Percentiles rank a stretch among this genome's conserved stretches.
Evolutionary conservation across 2,797 vertebrate genomes (phyloP).

Genomic region (Nasua narica): DNA sequence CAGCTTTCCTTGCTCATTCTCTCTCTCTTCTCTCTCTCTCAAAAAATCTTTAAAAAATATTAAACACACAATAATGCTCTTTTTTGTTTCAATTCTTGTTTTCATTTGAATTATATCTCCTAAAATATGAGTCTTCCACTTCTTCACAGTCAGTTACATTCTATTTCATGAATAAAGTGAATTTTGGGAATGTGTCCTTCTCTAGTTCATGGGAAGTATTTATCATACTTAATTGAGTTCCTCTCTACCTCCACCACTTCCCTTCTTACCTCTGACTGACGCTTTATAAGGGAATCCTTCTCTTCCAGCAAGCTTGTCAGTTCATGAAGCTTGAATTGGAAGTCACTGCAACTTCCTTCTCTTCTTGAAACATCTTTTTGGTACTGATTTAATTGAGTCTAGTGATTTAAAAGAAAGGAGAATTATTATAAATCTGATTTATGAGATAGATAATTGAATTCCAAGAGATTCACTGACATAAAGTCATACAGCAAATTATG

Average conservation of each 20-base stretch:
- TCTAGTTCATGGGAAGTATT: background rate
- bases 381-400: conserved; percentile 88
- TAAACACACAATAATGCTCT: background rate
- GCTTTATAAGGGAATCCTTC: conserved; percentile 89
- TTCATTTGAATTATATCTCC: conserved; percentile 35
- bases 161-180: conserved; percentile 15
- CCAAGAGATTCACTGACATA: background rate
- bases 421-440: conserved; percentile 20
- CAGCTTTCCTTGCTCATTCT: too few relatives aligned
- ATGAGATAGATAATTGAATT: conserved; percentile 17
- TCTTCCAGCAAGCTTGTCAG: conserved; percentile 89
- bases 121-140: background rate
- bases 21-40: too few relatives aligned
- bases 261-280: conserved; percentile 90
- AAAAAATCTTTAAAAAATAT: conserved; percentile 6
- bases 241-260: background rate
- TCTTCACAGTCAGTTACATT: background rate
- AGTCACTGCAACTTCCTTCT: conserved; percentile 85
- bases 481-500: background rate
- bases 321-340: conserved; percentile 91
- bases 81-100: conserved; percentile 10
- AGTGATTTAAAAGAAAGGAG: conserved; percentile 33
- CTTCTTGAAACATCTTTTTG: conserved; percentile 87
- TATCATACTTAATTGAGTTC: background rate
- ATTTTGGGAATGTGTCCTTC: background rate